A percentile compares a stretch with the other conserved stretches of the same genome.
Conservation (phyloP, 2,888 invertebrate genomes). For the Trichacis sp. region DNA sequence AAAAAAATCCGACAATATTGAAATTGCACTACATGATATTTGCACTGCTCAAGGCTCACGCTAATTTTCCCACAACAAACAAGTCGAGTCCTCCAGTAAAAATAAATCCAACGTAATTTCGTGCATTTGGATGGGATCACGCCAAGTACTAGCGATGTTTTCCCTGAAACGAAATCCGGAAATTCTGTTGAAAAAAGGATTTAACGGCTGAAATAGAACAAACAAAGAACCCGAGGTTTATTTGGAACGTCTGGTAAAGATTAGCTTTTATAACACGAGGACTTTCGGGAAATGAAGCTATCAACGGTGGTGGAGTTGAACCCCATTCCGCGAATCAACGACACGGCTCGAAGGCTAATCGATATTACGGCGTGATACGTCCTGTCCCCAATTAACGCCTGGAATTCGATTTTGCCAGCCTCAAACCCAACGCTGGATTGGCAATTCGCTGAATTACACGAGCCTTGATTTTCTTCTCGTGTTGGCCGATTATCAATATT, state of each 20-base stretch:
- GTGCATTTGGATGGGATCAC: too few species aligned
- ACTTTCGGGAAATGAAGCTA: slow-evolving; percentile 22
- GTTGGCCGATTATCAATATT: slow-evolving; percentile 65
- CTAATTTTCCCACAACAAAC: too few species aligned
- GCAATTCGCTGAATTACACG: slow-evolving; percentile 21
- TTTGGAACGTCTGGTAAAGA: slow-evolving; percentile 1
- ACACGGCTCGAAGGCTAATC: slow-evolving; percentile 29
- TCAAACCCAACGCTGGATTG: slow-evolving; percentile 25
- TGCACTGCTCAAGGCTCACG: too few species aligned
- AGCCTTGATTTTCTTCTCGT: slow-evolving; percentile 21
- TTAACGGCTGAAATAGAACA: neutral
- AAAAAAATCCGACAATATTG: too few species aligned
- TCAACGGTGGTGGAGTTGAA: slow-evolving; percentile 15
- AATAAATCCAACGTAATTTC: too few species aligned
- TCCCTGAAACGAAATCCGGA: too few species aligned
- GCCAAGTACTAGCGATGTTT: too few species aligned
- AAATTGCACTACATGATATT: too few species aligned
- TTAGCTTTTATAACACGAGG: neutral
- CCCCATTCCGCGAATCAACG: slow-evolving; percentile 28
- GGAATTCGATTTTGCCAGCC: slow-evolving; percentile 35
- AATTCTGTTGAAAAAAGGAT: neutral
- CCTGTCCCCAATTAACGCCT: slow-evolving; percentile 38
- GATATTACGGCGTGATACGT: slow-evolving; percentile 35
- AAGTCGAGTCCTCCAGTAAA: too few species aligned
- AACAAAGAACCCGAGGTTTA: neutral